phyloP scores from a whole-genome alignment of 92 coral and sea anemone genomes.

The Actinostola sp. region DNA sequence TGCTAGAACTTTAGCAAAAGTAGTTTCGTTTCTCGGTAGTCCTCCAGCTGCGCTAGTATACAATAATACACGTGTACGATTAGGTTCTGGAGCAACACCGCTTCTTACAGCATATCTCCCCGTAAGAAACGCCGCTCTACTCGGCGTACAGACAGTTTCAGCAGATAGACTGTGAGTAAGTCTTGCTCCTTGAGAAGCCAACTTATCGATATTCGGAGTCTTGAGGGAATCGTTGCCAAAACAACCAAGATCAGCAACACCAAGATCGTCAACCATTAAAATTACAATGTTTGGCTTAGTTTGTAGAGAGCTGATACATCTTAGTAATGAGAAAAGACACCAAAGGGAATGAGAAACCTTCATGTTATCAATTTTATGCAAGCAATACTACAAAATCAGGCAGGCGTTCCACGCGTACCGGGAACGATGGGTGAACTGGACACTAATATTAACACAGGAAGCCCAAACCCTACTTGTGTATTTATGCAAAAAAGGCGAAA shows the following conservation, averaged over 20 bases:
- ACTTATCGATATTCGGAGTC: slow-evolving; percentile 51
- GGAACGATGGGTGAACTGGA: no score
- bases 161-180: slow-evolving; percentile 54
- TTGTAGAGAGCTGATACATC: not conserved
- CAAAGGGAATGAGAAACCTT: no score
- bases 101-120: slow-evolving; percentile 52
- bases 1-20: slow-evolving; percentile 42
- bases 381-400: no score
- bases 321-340: no score
- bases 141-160: slow-evolving; percentile 59
- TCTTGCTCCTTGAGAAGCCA: slow-evolving; percentile 48
- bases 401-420: no score
- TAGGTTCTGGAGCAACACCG: slow-evolving; percentile 45
- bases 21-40: slow-evolving; percentile 45
- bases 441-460: no score
- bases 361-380: no score
- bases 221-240: slow-evolving; percentile 53
- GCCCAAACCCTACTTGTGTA: no score
- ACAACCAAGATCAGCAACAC: slow-evolving; percentile 59
- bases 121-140: slow-evolving; percentile 61
- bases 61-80: slow-evolving; percentile 32
- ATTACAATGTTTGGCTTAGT: slow-evolving; percentile 49
- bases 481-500: no score
- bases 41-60: slow-evolving; percentile 44
- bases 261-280: slow-evolving; percentile 67